These are phyloP conservation scores for Sebastes itinus DNA, from an alignment of 2,797 vertebrate genomes.

Conservation along the genomic window DNA sequence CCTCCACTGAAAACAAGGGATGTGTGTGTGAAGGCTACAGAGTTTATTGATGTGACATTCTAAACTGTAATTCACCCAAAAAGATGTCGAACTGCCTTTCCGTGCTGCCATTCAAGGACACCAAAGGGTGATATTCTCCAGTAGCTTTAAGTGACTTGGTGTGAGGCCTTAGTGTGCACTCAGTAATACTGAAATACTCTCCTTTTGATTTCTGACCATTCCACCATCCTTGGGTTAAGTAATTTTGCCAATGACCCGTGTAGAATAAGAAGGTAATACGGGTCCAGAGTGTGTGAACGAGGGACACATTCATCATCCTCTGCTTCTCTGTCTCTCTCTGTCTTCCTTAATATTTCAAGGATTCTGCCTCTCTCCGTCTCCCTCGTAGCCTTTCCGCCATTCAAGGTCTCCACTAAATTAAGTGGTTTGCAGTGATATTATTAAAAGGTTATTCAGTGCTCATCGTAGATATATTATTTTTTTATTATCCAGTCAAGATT, in stretches of 20 bases:
- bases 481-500: background rate
- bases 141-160: background rate
- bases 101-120: background rate
- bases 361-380: conserved; percentile 5
- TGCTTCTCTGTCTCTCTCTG: background rate
- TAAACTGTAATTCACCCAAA: background rate
- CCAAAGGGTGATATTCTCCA: background rate
- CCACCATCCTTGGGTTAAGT: conserved; percentile 41
- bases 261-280: conserved; percentile 35
- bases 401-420: conserved; percentile 38
- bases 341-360: conserved; percentile 42
- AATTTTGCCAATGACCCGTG: conserved; percentile 45
- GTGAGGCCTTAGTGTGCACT: conserved; percentile 23
- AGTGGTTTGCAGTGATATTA: conserved; percentile 9
- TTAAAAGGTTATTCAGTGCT: conserved; percentile 28
- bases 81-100: background rate
- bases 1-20: background rate
- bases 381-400: background rate
- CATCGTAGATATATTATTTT: conserved; percentile 2
- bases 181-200: conserved; percentile 21
- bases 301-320: conserved; percentile 32
- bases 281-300: conserved; percentile 17
- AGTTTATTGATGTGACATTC: background rate
- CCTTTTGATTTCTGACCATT: conserved; percentile 31
- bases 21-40: background rate